phyloP scores from a whole-genome alignment of 2,113 vertebrate genomes.

The Vulpes lagopus region DNA sequence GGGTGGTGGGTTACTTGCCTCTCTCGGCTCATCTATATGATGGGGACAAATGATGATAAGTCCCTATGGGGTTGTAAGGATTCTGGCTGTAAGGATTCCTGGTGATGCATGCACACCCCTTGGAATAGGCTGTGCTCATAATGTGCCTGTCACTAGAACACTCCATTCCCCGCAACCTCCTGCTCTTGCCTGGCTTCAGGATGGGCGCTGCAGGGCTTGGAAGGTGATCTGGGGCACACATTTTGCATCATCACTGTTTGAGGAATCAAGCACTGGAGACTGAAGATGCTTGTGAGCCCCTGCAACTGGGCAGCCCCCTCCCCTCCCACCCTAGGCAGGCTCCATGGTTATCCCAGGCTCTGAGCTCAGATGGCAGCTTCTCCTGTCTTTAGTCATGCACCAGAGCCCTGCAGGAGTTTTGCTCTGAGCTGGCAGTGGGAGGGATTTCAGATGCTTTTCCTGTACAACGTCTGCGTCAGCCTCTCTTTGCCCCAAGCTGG shows the following conservation, averaged over 20 bases:
- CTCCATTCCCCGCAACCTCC: fast-evolving
- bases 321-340: fast-evolving
- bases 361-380: not conserved
- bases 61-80: not conserved
- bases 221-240: not conserved
- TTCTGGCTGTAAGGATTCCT: not conserved
- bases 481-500: not conserved
- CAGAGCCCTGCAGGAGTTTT: not conserved
- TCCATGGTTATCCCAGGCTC: not conserved
- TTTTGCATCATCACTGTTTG: not conserved
- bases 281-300: not conserved
- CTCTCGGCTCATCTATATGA: not conserved
- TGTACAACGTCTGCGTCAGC: not conserved
- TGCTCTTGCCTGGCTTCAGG: not conserved
- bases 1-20: not conserved
- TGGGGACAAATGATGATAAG: not conserved
- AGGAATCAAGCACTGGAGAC: not conserved
- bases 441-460: not conserved
- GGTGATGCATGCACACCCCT: fast-evolving
- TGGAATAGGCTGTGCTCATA: not conserved
- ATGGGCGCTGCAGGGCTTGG: not conserved
- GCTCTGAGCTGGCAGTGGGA: not conserved
- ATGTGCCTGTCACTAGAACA: not conserved
- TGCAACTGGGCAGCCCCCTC: not conserved
- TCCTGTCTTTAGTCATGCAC: not conserved